Evolutionary conservation across 2,797 vertebrate genomes (phyloP), one percentile per base, ranked within the genome.

Genomic region (Antennarius maculatus): DNA sequence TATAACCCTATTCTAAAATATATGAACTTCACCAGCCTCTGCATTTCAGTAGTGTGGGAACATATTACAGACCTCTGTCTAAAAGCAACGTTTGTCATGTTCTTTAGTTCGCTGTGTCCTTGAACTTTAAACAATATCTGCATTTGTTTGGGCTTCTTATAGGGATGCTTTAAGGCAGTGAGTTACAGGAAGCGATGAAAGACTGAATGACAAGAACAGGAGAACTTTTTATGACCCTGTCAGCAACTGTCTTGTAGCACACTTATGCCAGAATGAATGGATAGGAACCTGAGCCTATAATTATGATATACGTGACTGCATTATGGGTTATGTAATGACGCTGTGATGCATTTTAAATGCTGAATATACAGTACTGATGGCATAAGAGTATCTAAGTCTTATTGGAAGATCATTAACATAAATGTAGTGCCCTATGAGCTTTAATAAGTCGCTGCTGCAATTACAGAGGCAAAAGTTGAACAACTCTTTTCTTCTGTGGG

Each of bases 181-280:
- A 71, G 55, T 18, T 43, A 62, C 67, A 78, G 68, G 72, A 84
- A 69, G 68, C 15, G 57, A 53, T 31, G 5, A 45, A 52, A 66
- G 67, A 59, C 53, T 8, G 28, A 54, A 76, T 76, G 56, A 60
- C 82, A 82, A 71, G 61, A 73, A 57, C 79, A 73, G 63, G 41
- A 46, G 53, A 76, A 46, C 7, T 23, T 55, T 76, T 67, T 76
- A 71, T 71, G 49, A 28, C 0, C 0, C 47, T 42, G 60, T 73
- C 81, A 76, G 66, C 83, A 58, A 69, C 48, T 61, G 65, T 74
- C 66, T 46, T 51, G 61, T 41, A 29, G 54, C 61, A n/a, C 55
- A 74, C 61, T 78, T 69, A 45, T 66, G 29, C 64, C 56, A 63
- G 63, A 31, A 29, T 59, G 42, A 57, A 53, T 48, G 17, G 48